Evolutionary conservation across 1,140 invertebrate species (phyloP).

Genomic region (Luehdorfia chinensis): DNA sequence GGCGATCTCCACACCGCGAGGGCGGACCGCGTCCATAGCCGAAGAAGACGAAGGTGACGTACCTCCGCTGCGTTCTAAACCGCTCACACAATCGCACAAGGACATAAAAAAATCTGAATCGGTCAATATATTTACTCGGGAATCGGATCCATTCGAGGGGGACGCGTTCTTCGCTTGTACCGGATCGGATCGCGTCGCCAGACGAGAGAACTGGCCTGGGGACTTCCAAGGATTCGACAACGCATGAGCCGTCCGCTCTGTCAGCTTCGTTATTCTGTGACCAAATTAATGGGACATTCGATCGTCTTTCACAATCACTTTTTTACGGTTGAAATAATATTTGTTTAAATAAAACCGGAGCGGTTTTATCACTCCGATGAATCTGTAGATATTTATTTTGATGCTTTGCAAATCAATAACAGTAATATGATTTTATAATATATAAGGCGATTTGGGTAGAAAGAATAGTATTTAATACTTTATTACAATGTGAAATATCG

Average conservation of each 20-base stretch:
- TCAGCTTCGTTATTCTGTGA: constrained; percentile 16
- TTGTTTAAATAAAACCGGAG: too few relatives aligned
- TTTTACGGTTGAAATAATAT: too few relatives aligned
- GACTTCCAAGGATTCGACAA: constrained; percentile 66
- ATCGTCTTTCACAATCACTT: too few relatives aligned
- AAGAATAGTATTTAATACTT: too few relatives aligned
- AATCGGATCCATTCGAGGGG: constrained; percentile 89
- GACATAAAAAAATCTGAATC: constrained; percentile 91
- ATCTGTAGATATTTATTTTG: too few relatives aligned
- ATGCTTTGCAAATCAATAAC: neutral
- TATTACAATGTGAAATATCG: too few relatives aligned
- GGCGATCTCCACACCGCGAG: constrained; percentile 52
- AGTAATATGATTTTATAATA: neutral
- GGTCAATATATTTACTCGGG: constrained; percentile 89
- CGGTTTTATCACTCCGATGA: too few relatives aligned
- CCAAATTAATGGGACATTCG: too few relatives aligned
- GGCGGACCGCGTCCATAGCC: constrained; percentile 56
- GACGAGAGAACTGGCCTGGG: constrained; percentile 68
- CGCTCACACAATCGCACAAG: constrained; percentile 30
- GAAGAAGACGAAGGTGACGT: constrained; percentile 66
- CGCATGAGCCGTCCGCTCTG: constrained; percentile 34
- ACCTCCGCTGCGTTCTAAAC: constrained; percentile 43
- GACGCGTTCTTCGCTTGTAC: constrained; percentile 88
- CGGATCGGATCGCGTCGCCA: constrained; percentile 61
- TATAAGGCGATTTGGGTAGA: neutral